phyloP scores from a whole-genome alignment of 2,888 invertebrate genomes.

The Philereme vetulata region DNA sequence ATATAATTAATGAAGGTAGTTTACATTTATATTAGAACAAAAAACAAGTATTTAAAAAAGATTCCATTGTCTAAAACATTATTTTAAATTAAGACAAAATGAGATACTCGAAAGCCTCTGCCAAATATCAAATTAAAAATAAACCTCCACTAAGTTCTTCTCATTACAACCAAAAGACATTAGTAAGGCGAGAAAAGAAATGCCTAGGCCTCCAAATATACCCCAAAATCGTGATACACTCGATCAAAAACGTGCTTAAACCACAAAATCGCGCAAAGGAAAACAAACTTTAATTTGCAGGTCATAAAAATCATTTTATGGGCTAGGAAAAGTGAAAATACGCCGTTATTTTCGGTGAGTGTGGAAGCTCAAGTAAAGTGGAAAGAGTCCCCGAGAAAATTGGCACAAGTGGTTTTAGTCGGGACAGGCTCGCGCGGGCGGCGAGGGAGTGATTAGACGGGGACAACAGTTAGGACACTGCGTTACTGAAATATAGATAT shows the following conservation, averaged over 20 bases:
- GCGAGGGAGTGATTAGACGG: conserved; percentile 50
- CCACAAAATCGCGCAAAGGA: conserved; percentile 35
- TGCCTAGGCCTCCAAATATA: conserved; percentile 74
- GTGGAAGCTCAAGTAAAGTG: conserved; percentile 78
- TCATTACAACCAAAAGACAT: conserved; percentile 78
- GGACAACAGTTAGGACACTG: conserved; percentile 19
- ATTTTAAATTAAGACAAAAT: conserved; percentile 44
- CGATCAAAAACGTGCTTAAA: conserved; percentile 38
- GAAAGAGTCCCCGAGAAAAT: conserved; percentile 81
- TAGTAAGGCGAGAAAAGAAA: conserved; percentile 75
- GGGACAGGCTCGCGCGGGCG: conserved; percentile 62
- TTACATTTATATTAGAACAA: no score
- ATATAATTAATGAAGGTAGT: no score
- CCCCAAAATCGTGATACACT: conserved; percentile 55
- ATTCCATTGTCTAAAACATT: conserved; percentile 29
- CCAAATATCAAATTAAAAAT: conserved; percentile 69
- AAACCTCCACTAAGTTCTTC: conserved; percentile 70
- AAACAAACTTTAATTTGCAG: conserved; percentile 52
- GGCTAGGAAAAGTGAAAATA: conserved; percentile 52
- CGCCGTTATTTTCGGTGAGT: conserved; percentile 54
- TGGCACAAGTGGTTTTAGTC: conserved; percentile 84
- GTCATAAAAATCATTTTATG: conserved; percentile 52
- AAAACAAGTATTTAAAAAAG: conserved; percentile 25
- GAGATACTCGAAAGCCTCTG: conserved; percentile 41
- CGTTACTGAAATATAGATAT: not conserved